phyloP scores from a whole-genome alignment of 2,113 vertebrate genomes.

The Oryzias woworae region DNA sequence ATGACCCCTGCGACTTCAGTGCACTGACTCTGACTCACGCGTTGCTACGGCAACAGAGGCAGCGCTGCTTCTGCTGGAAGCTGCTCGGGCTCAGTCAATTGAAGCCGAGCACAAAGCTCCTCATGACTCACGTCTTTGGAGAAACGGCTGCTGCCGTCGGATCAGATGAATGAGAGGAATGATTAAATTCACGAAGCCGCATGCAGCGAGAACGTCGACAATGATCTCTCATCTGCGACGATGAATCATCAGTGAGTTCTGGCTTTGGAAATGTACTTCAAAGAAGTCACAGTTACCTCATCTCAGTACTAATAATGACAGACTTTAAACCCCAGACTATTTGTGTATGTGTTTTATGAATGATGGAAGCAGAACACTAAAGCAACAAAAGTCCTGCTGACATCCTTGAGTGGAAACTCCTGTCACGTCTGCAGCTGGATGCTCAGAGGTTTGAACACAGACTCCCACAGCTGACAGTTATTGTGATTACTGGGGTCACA shows the following conservation, averaged over 20 bases:
- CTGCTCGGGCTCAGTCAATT: conserved; percentile 25
- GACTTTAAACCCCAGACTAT: neutral
- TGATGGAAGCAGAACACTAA: too few species aligned
- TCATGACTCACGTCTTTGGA: conserved; percentile 45
- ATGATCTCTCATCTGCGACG: neutral
- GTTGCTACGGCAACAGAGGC: conserved; percentile 46
- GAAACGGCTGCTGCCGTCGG: conserved; percentile 22
- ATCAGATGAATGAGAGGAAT: conserved; percentile 18
- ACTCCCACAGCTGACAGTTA: too few species aligned
- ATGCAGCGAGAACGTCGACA: neutral
- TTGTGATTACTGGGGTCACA: too few species aligned
- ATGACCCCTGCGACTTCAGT: conserved; percentile 14
- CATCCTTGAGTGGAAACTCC: too few species aligned
- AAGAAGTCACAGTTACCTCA: conserved; percentile 17
- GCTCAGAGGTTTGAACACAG: too few species aligned
- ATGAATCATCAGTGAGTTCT: conserved; percentile 9
- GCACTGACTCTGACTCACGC: conserved; percentile 35
- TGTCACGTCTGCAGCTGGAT: too few species aligned
- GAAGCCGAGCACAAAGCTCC: conserved; percentile 18
- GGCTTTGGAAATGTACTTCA: neutral
- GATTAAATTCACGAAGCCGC: neutral
- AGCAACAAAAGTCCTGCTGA: too few species aligned
- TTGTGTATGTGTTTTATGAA: too few species aligned
- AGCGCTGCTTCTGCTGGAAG: conserved; percentile 19
- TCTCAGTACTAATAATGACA: conserved; percentile 37